A percentile compares a stretch with the other conserved stretches of the same genome.
These are phyloP conservation scores for Blera fallax DNA, from an alignment of 2,888 invertebrate species.

Conservation along the genomic window DNA sequence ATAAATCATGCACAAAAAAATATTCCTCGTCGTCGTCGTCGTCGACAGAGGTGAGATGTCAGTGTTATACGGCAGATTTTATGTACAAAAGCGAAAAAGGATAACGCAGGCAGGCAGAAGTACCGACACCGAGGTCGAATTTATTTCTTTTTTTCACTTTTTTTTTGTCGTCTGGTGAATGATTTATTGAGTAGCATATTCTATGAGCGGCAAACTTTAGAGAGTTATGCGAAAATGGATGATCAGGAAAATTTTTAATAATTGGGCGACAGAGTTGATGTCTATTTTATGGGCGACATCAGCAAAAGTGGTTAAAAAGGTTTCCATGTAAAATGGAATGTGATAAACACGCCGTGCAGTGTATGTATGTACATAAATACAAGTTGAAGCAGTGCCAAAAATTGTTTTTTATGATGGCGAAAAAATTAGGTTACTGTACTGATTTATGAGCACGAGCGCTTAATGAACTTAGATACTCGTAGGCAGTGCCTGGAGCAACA, in stretches of 20 bases:
- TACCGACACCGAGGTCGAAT: constrained; percentile 21
- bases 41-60: constrained; percentile 51
- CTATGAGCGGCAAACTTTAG: constrained; percentile 26
- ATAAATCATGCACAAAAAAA: constrained; percentile 57
- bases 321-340: constrained; percentile 3
- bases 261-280: constrained; percentile 49
- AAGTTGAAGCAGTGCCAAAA: constrained; percentile 47
- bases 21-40: constrained; percentile 1
- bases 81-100: constrained; percentile 26
- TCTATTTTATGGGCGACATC: constrained; percentile 48
- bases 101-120: neutral
- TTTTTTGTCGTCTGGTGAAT: constrained; percentile 45
- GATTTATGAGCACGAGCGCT: constrained; percentile 22
- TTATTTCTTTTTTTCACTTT: constrained; percentile 19
- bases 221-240: constrained; percentile 44
- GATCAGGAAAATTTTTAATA: constrained; percentile 62
- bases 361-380: neutral
- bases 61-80: constrained; percentile 32
- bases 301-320: constrained; percentile 45
- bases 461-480: constrained; percentile 45
- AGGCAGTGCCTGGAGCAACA: neutral
- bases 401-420: constrained; percentile 5
- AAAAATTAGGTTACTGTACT: constrained; percentile 36
- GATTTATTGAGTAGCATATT: constrained; percentile 63
- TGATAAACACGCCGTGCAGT: constrained; percentile 10